These are phyloP conservation scores for Seriola rivoliana DNA, from an alignment of 2,113 vertebrate genomes.

Conservation along the genomic window DNA sequence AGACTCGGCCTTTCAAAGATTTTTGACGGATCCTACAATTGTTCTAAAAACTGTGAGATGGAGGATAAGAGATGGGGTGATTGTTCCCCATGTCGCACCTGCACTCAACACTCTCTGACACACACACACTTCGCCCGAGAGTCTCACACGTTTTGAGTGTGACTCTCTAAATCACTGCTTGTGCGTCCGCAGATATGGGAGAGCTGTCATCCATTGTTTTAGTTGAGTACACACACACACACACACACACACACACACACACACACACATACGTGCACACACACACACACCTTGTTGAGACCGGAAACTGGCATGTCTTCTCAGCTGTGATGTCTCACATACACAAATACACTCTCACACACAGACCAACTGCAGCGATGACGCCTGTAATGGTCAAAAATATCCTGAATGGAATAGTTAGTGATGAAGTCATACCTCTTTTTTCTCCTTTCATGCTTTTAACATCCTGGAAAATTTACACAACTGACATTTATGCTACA, in stretches of 20 bases:
- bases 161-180: constrained; percentile 63
- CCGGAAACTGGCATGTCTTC: constrained; percentile 65
- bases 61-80: constrained; percentile 9
- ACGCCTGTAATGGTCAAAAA: constrained; percentile 67
- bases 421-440: constrained; percentile 43
- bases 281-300: constrained; percentile 39
- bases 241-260: constrained; percentile 22
- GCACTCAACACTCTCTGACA: not conserved
- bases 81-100: constrained; percentile 29
- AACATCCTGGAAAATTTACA: constrained; percentile 33
- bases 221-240: constrained; percentile 21
- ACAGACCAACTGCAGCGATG: constrained; percentile 67
- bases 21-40: not conserved
- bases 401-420: constrained; percentile 62
- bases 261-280: constrained; percentile 24
- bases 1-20: not conserved
- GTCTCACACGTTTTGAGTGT: constrained; percentile 48
- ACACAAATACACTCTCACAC: constrained; percentile 65
- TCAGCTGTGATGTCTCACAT: constrained; percentile 77
- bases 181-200: constrained; percentile 52
- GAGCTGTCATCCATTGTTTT: constrained; percentile 68
- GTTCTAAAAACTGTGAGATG: constrained; percentile 1
- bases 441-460: constrained; percentile 43
- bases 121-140: not conserved
- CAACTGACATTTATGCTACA: not conserved